These are phyloP conservation scores for Drosophila pseudotalamancana DNA, from an alignment of 2,888 invertebrate genomes.

Conservation along the genomic window DNA sequence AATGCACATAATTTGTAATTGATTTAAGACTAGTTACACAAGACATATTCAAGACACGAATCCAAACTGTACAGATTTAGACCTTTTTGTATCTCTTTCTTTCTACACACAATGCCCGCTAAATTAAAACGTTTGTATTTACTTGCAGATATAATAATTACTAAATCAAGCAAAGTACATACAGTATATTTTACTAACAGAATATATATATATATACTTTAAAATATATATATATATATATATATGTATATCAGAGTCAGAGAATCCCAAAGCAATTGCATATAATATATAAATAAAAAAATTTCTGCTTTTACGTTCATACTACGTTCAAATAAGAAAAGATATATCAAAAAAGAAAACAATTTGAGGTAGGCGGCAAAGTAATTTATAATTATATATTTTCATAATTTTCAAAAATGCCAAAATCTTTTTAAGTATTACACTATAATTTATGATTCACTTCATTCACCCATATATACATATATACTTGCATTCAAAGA, in stretches of 20 bases:
- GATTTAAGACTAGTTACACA: neutral
- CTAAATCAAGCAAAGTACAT: constrained; percentile 71
- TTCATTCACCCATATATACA: constrained; percentile 4
- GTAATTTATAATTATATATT: constrained; percentile 45
- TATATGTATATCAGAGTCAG: constrained; percentile 46
- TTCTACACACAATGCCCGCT: constrained; percentile 46
- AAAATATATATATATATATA: constrained; percentile 44
- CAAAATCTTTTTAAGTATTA: constrained; percentile 7
- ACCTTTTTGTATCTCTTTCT: constrained; percentile 37
- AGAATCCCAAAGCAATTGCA: constrained; percentile 45
- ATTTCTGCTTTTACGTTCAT: constrained; percentile 71
- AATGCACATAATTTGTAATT: too few relatives aligned
- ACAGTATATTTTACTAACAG: constrained; percentile 69
- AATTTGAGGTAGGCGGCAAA: constrained; percentile 70
- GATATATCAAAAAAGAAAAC: constrained; percentile 50
- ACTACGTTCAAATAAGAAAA: constrained; percentile 63
- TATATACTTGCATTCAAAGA: neutral
- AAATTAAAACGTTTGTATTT: constrained; percentile 80
- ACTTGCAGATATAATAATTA: constrained; percentile 83
- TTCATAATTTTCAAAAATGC: constrained; percentile 10
- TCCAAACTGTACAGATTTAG: constrained; percentile 9
- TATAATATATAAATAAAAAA: constrained; percentile 43
- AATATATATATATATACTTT: constrained; percentile 38
- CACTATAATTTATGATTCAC: constrained; percentile 14
- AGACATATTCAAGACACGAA: constrained; percentile 6